Percentiles rank a stretch among this genome's conserved stretches.
phyloP scores from a whole-genome alignment of 2,888 invertebrate genomes.

The Chalcis sispes region DNA sequence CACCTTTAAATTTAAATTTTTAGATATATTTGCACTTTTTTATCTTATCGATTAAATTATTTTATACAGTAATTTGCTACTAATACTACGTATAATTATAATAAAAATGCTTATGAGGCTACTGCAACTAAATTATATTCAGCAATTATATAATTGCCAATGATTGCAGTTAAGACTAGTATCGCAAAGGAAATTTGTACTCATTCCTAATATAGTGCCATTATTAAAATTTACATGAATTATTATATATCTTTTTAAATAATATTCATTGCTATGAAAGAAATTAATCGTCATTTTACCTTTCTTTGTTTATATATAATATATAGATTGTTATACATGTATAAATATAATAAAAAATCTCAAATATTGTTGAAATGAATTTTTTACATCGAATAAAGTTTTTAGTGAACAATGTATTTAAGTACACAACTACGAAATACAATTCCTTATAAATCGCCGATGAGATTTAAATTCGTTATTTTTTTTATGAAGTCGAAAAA shows the following conservation, averaged over 20 bases:
- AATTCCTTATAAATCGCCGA: slow-evolving; percentile 17
- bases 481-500: not conserved
- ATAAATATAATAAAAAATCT: not conserved
- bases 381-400: not conserved
- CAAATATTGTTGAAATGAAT: not conserved
- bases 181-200: slow-evolving; percentile 49
- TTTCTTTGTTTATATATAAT: no score
- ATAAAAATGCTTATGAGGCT: slow-evolving; percentile 14
- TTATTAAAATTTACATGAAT: slow-evolving; percentile 11
- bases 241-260: slow-evolving; percentile 13
- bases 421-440: slow-evolving; percentile 28
- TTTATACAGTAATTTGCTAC: slow-evolving; percentile 28
- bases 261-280: not conserved
- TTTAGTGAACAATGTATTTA: not conserved
- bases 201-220: slow-evolving; percentile 40
- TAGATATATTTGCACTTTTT: slow-evolving; percentile 24
- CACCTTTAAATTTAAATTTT: not conserved
- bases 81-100: slow-evolving; percentile 3
- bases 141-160: not conserved
- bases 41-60: slow-evolving; percentile 10
- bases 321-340: no score
- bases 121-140: slow-evolving; percentile 1
- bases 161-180: slow-evolving; percentile 36
- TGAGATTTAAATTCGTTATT: not conserved
- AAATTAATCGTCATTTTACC: not conserved